These are phyloP conservation scores for Operophtera brumata DNA, from an alignment of 2,888 invertebrate genomes.

Conservation along the genomic window DNA sequence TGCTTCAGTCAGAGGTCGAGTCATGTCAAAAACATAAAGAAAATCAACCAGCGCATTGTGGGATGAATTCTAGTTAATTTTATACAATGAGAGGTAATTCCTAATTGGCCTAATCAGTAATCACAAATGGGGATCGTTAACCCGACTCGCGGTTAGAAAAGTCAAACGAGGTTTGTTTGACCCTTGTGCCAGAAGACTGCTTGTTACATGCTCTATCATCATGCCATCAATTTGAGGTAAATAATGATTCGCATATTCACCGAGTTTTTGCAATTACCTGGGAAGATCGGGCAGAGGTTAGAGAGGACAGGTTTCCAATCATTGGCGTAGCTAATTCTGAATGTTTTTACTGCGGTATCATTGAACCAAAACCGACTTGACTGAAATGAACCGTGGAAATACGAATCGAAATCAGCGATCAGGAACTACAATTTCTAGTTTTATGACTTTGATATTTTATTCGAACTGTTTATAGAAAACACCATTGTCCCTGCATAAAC, in stretches of 20 bases:
- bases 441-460: conserved; percentile 15
- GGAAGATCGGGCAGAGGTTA: conserved; percentile 26
- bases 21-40: conserved; percentile 28
- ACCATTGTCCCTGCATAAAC: conserved; percentile 33
- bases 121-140: conserved; percentile 42
- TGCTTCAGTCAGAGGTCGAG: conserved; percentile 27
- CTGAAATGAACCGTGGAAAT: conserved; percentile 20
- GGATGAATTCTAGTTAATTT: conserved; percentile 27
- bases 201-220: conserved; percentile 32
- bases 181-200: conserved; percentile 35
- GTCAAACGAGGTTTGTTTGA: conserved; percentile 39
- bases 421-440: conserved; percentile 14
- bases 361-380: conserved; percentile 22
- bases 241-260: conserved; percentile 28
- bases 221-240: conserved; percentile 31
- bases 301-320: conserved; percentile 28
- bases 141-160: conserved; percentile 37
- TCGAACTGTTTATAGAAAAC: conserved; percentile 28
- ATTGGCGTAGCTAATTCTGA: conserved; percentile 20
- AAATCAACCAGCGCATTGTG: conserved; percentile 18
- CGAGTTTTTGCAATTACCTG: conserved; percentile 25
- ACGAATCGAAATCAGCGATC: conserved; percentile 13
- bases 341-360: conserved; percentile 25
- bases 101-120: conserved; percentile 42
- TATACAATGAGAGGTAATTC: conserved; percentile 35